Base-by-base conservation (phyloP, 2,888 invertebrate species). In the Cheilosia scutellata region DNA sequence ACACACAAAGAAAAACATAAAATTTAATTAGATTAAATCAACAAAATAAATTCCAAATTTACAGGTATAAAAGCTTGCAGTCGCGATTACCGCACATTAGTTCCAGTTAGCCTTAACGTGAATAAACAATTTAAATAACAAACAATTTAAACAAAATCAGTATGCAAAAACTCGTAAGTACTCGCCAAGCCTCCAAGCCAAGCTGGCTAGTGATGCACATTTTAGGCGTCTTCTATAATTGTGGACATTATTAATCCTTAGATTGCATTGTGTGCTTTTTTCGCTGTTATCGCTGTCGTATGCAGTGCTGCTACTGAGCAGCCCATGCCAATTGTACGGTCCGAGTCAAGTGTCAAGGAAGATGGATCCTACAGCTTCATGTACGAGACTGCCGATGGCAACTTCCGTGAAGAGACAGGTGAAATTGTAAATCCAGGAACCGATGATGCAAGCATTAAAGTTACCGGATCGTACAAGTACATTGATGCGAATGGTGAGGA, bases 391-490 rank as follows among this genome's bases (percentile, higher is more conserved):
- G 89, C 79, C 16, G 91, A 92, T 89, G 92, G 92, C 13, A 89
- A 89, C 3, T 0, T 6, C 2, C 91, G 91, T 5, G 74, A 89
- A 1, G 92, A 92, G 82, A 42, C 76, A 6, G 91, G 90, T 4
- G 37, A 29, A 0, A 13, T 92, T 2, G 55, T 88, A 0, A 83
- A 90, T 86, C 87, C 87, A 16, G 92, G 90, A 25, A 89, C 90
- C 13, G 89, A 90, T 0, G 88, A 90, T 0, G 88, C 91, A 44
- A 88, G 88, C 0, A 79, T 92, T 2, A 90, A 90, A 51, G 88
- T 92, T 5, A 88, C 88, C 25, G 92, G 92, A 20, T 91, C 90
- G 63, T 92, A 92, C 87, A 90, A 88, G 63, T 92, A 92, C 75
- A 83, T 89, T 65, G 90, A 92, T 78, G 90, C 89, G 0, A 76